Evolutionary conservation across 2,888 invertebrate species (phyloP), one percentile per base, ranked within the genome.

Genomic region (Creontiades dilutus): DNA sequence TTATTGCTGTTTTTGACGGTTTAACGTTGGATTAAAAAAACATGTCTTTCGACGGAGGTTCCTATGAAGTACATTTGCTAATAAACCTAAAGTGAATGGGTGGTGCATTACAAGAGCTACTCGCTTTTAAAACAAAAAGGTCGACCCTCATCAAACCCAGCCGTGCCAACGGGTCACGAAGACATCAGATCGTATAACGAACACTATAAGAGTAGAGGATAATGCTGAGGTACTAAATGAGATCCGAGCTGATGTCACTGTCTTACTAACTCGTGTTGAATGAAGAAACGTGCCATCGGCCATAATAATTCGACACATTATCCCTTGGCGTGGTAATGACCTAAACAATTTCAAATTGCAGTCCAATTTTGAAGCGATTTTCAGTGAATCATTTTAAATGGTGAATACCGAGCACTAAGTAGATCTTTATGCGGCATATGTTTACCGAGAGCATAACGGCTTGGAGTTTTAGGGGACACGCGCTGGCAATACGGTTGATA

Each of bases 81-180:
- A 76, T 27, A 16, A 46, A 78, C 46, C 28, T 28, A 28, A 61
- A 19, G 85, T 57, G 85, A 85, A 85, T 46, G 85, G 57, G 37
- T 28, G 57, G 46, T 23, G 23, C 68, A 61, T 85, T 52, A 85
- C 85, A 57, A 57, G 85, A 37, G 85, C 57, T 57, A 61, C 19
- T 85, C 57, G 82, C 23, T 68, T 78, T 46, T 46, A 47, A 85
- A 85, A 85, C 85, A 85, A 85, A 85, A 85, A 85, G 85, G 85
- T 85, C 85, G 61, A 85, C 85, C 85, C 85, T 85, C 85, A 46
- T 85, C 85, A 85, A 85, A 85, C 61, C 57, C 52, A 85, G 85
- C 61, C 85, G 85, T 55, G 85, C 85, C 37, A 85, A n/a, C 85
- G 57, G 61, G 85, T 85, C 85, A 85, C 85, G 85, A 85, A 52